Evolutionary conservation across 2,888 invertebrate genomes (phyloP).

Genomic region (Falcaria lacertinaria): DNA sequence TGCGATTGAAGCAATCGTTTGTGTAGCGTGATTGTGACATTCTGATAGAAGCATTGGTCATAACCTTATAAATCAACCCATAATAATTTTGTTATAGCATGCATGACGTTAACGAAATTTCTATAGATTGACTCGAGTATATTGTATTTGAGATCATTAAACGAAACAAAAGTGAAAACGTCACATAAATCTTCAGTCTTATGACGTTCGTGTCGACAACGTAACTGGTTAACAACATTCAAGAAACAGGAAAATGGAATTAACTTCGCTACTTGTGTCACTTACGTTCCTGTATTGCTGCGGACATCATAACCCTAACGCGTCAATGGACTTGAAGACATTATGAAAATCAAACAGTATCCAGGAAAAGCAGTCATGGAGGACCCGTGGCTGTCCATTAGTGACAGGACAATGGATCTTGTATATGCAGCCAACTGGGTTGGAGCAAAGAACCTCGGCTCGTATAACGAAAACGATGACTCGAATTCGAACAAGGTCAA

Average conservation of each 20-base stretch:
- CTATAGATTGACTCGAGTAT: conserved; percentile 18
- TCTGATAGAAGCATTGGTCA: conserved; percentile 17
- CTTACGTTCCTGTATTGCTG: conserved; percentile 14
- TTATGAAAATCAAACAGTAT: conserved; percentile 91
- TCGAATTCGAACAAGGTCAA: conserved; percentile 44
- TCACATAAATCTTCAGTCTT: conserved; percentile 15
- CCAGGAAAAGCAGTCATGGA: conserved; percentile 92
- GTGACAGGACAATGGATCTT: conserved; percentile 85
- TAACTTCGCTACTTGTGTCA: conserved; percentile 17
- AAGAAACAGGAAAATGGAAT: conserved; percentile 36
- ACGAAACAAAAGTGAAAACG: conserved; percentile 16
- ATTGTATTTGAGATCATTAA: conserved; percentile 15
- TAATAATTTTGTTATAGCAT: conserved; percentile 25
- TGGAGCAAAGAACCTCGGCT: conserved; percentile 81
- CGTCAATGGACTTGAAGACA: conserved; percentile 28
- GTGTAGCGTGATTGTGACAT: conserved; percentile 6
- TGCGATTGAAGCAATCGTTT: background rate
- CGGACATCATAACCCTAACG: conserved; percentile 17
- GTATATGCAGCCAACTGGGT: conserved; percentile 93
- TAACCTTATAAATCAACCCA: background rate
- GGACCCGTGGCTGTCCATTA: conserved; percentile 83
- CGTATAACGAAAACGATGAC: conserved; percentile 55
- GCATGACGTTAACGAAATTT: conserved; percentile 4
- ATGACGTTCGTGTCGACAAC: conserved; percentile 13
- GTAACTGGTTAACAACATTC: conserved; percentile 18